These are phyloP conservation scores for Acanthurus lineatus DNA, from an alignment of 2,797 vertebrate genomes.

Conservation along the genomic window DNA sequence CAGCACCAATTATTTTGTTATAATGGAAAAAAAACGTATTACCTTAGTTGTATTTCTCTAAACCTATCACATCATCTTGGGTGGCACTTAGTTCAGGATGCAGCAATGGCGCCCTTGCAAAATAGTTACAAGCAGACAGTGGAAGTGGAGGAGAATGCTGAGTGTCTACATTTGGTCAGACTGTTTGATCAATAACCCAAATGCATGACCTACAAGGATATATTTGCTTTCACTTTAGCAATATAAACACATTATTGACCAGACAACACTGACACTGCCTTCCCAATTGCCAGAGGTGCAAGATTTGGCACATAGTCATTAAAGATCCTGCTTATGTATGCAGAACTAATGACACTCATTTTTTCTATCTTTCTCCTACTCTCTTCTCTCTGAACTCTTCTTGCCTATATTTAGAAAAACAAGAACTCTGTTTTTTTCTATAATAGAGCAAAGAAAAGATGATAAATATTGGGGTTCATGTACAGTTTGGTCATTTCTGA, in stretches of 20 bases:
- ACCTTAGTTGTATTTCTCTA: too few relatives aligned
- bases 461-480: background rate
- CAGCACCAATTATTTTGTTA: too few relatives aligned
- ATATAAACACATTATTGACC: constrained; percentile 49
- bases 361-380: constrained; percentile 24
- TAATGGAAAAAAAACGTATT: too few relatives aligned
- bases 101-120: too few relatives aligned
- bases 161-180: too few relatives aligned
- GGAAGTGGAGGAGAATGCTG: too few relatives aligned
- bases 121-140: too few relatives aligned
- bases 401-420: constrained; percentile 56
- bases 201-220: constrained; percentile 16
- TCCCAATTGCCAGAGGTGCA: constrained; percentile 32
- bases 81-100: too few relatives aligned
- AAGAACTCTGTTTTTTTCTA: constrained; percentile 20
- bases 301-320: constrained; percentile 56
- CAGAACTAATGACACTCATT: constrained; percentile 68
- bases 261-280: constrained; percentile 6
- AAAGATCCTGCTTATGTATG: constrained; percentile 61
- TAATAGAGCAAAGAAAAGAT: background rate
- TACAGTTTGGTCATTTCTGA: background rate
- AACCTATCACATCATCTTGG: too few relatives aligned
- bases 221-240: constrained; percentile 18
- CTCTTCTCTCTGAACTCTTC: constrained; percentile 30
- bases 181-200: constrained; percentile 24